phyloP scores from a whole-genome alignment of 2,888 invertebrate species.

The Calameuta idolon region DNA sequence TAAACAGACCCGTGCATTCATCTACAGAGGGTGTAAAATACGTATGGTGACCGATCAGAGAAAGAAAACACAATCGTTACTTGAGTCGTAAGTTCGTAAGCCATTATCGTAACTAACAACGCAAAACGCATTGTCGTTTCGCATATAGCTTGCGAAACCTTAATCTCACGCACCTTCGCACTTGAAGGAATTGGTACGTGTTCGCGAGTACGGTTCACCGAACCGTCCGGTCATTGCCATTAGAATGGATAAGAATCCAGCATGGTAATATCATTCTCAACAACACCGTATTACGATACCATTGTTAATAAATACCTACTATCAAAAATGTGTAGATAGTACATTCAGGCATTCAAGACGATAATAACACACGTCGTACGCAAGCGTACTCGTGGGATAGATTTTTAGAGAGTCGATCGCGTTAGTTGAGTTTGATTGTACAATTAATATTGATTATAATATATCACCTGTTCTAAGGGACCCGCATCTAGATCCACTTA shows the following conservation, averaged over 20 bases:
- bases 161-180: constrained; percentile 18
- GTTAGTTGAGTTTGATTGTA: background rate
- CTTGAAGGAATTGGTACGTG: constrained; percentile 15
- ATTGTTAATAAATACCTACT: background rate
- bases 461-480: background rate
- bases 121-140: constrained; percentile 11
- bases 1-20: background rate
- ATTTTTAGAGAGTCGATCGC: background rate
- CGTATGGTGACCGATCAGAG: constrained; percentile 7
- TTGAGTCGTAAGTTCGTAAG: constrained; percentile 4
- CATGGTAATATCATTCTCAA: background rate
- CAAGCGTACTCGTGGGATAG: background rate
- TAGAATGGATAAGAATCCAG: background rate
- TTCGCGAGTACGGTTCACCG: constrained; percentile 19
- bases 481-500: background rate
- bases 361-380: background rate
- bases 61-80: constrained; percentile 15
- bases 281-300: background rate
- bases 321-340: background rate
- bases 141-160: constrained; percentile 4
- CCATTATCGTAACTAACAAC: constrained; percentile 20
- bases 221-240: background rate
- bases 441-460: background rate
- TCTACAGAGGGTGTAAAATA: background rate
- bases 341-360: background rate